These are phyloP conservation scores for Myopa testacea DNA, from an alignment of 2,888 invertebrate genomes.

Conservation along the genomic window DNA sequence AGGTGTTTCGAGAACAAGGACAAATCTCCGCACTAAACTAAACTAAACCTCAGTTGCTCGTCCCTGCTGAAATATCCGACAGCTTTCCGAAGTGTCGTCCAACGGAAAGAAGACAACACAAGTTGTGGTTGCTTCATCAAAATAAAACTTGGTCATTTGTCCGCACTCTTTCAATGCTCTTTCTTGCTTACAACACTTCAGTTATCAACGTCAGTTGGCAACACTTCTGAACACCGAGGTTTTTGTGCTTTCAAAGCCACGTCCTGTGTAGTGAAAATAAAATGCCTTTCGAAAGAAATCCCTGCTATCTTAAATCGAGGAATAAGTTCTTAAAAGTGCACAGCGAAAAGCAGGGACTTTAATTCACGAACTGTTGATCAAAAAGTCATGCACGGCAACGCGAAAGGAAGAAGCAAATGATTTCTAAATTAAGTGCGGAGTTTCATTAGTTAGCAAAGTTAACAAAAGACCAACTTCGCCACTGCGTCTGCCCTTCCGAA, in stretches of 20 bases:
- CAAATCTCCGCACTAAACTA: too few species aligned
- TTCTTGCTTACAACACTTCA: constrained; percentile 1
- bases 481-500: too few species aligned
- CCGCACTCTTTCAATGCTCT: background rate
- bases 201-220: background rate
- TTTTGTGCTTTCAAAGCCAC: background rate
- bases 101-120: background rate
- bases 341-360: background rate
- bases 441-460: too few species aligned
- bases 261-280: background rate
- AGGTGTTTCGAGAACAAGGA: too few species aligned
- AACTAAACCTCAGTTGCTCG: too few species aligned
- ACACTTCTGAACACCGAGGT: background rate
- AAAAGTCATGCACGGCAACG: background rate
- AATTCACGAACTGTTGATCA: too few species aligned
- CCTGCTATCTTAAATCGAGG: background rate
- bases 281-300: background rate
- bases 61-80: background rate
- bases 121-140: constrained; percentile 2
- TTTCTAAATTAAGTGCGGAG: too few species aligned
- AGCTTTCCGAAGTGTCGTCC: background rate
- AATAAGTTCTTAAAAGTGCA: background rate
- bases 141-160: constrained; percentile 12
- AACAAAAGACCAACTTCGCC: too few species aligned
- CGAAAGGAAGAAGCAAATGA: too few species aligned